Conservation (phyloP, 2,888 invertebrate species). For the Taphrorychus bicolor region DNA sequence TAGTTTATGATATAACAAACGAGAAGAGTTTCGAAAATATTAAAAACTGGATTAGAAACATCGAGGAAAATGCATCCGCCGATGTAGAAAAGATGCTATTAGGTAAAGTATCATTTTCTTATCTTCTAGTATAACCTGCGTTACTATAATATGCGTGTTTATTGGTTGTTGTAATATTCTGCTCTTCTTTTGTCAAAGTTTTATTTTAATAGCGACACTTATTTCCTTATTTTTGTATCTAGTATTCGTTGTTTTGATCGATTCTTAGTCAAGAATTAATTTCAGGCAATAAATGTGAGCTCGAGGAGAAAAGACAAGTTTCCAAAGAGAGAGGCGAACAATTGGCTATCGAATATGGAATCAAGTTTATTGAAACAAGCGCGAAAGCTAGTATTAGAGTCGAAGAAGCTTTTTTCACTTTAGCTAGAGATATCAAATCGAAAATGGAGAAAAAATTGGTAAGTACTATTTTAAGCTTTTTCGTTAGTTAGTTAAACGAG, state of each 20-base stretch:
- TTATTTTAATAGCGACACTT: neutral
- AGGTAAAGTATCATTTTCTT: conserved; percentile 31
- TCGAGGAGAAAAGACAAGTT: conserved; percentile 94
- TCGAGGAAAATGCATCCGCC: conserved; percentile 98
- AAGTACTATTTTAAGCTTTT: no score
- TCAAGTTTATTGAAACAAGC: conserved; percentile 99
- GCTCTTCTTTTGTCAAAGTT: no score
- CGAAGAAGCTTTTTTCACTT: conserved; percentile 96
- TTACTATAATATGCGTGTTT: neutral
- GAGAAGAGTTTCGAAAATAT: conserved; percentile 99
- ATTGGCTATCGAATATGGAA: conserved; percentile 96
- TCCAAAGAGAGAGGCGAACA: conserved; percentile 96
- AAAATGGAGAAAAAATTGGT: conserved; percentile 99
- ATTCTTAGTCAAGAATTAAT: no score
- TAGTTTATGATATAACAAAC: conserved; percentile 99
- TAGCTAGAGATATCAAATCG: conserved; percentile 96
- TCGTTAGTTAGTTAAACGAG: no score
- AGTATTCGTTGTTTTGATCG: neutral
- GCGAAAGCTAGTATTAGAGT: conserved; percentile 98
- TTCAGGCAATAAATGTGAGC: conserved; percentile 73
- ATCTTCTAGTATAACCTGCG: neutral
- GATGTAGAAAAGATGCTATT: conserved; percentile 98
- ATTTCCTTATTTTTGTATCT: neutral
- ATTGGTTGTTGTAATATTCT: neutral
- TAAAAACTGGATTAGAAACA: conserved; percentile 98